Base-by-base conservation (phyloP, 2,888 invertebrate genomes). In the Pristionchus maxplancki region DNA sequence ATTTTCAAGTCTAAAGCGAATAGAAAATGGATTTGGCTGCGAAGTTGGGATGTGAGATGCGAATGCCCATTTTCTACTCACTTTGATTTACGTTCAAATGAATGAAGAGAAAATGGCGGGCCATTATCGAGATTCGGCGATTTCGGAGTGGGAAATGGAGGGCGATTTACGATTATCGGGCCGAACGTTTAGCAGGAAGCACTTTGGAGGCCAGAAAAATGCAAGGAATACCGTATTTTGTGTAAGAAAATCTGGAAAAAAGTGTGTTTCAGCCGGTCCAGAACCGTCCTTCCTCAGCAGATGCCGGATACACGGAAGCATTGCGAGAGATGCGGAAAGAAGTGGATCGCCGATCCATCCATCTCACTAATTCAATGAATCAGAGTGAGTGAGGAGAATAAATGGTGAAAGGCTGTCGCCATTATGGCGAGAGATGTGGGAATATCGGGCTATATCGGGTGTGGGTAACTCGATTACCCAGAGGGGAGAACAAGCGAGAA, bases 201-300 rank as follows among this genome's bases (percentile, higher is more conserved):
- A n/a, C n/a, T n/a, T n/a, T n/a, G n/a, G n/a, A n/a, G n/a, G n/a
- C n/a, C n/a, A n/a, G n/a, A n/a, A n/a, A n/a, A n/a, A n/a, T n/a
- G n/a, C n/a, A n/a, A n/a, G n/a, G 17, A 6, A 17, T 17, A 58
- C 5, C 15, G 20, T 58, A 13, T 17, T 17, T 58, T 20, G 58
- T n/a, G n/a, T 6, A 58, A 58, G 17, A 58, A 17, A 24, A 34
- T 9, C 13, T 34, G 34, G 11, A 20, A 64, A 1, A 13, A 9
- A 17, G 1, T 13, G 17, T 40, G 15, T 40, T 78, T 78, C 86
- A 92, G 93, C 86, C 89, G 0, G 82, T 85, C 3, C 90, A 89
- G 34, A 92, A 93, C 90, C 92, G 94, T 34, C 93, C 94, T 31
- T 93, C 93, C 31, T 94, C 94, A 9, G 94, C 93, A 15, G 94